Evolutionary conservation across 1,140 invertebrate species (phyloP), one percentile per base, ranked within the genome.

Genomic region (Belonocnema kinseyi): DNA sequence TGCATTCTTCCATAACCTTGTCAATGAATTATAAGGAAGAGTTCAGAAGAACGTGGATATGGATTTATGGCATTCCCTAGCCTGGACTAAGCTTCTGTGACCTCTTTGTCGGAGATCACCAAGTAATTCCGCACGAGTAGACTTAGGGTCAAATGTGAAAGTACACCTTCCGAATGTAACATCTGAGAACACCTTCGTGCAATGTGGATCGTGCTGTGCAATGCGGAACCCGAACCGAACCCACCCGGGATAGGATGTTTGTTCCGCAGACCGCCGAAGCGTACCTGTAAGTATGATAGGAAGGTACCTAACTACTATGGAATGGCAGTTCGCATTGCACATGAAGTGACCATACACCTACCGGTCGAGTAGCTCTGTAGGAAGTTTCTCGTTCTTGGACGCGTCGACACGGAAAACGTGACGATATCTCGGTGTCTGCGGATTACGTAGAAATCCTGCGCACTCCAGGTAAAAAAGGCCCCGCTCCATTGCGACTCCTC

Each of bases 371-470:
- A 66, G 14, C 61, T 66, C 61, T 66, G 40, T 66, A 66, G 61
- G 61, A 66, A 66, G 26, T 66, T 66, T 66, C 61, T 66, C 33
- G 61, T 66, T 66, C 61, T 66, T 11, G 61, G 61, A 66, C 26
- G 61, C 61, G 61, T 66, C 61, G 61, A 66, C 61, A 66, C 61
- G 61, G 61, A 66, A 66, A 66, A 66, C 61, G 61, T 66, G 61
- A 66, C 61, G 61, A 66, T 66, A 66, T 66, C 61, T 33, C 61
- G 33, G 10, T 7, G 40, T 46, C 40, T 46, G 40, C 40, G 61
- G 40, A 66, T 66, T 66, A 66, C 61, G 61, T 66, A 66, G 61
- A 66, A 66, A 66, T 66, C 40, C 61, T 66, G 26, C 61, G 21
- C 26, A 66, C 21, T 10, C 33, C 26, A 46, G 61, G 61, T 40